Percentiles rank a stretch among this genome's conserved stretches.
These are phyloP conservation scores for Bubalus kerabau DNA, from an alignment of 2,113 vertebrate genomes.

Conservation along the genomic window DNA sequence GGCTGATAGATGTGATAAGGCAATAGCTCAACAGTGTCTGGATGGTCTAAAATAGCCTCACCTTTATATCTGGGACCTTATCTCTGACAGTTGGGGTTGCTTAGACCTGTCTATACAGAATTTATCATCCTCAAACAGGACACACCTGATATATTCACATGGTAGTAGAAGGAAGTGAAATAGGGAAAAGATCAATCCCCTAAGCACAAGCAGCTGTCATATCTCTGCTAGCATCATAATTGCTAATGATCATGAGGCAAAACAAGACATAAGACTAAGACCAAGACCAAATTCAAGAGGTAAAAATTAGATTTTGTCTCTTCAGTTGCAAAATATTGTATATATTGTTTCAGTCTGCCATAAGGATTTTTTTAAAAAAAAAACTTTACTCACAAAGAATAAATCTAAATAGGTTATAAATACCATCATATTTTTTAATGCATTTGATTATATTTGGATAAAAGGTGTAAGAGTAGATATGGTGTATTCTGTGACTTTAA, in stretches of 20 bases:
- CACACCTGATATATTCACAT: not conserved
- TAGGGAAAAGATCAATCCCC: not conserved
- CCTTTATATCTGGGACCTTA: not conserved
- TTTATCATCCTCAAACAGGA: not conserved
- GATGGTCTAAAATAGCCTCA: not conserved
- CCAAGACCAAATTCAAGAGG: not conserved
- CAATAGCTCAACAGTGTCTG: not conserved
- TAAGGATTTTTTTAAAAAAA: not conserved
- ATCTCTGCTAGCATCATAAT: not conserved
- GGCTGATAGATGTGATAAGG: not conserved
- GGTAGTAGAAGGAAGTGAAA: not conserved
- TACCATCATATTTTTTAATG: not conserved
- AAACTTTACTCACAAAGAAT: not conserved
- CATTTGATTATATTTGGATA: not conserved
- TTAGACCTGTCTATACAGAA: not conserved
- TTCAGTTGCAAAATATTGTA: not conserved
- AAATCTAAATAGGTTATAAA: not conserved
- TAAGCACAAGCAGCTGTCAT: not conserved
- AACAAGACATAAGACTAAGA: not conserved
- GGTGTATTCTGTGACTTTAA: not conserved
- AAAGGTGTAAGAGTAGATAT: not conserved
- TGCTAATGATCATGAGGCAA: not conserved
- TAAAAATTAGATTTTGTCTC: not conserved
- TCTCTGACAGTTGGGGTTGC: not conserved
- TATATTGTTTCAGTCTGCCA: not conserved